Evolutionary conservation across 1,140 invertebrate species (phyloP).

Genomic region (Polypedilum pembai): DNA sequence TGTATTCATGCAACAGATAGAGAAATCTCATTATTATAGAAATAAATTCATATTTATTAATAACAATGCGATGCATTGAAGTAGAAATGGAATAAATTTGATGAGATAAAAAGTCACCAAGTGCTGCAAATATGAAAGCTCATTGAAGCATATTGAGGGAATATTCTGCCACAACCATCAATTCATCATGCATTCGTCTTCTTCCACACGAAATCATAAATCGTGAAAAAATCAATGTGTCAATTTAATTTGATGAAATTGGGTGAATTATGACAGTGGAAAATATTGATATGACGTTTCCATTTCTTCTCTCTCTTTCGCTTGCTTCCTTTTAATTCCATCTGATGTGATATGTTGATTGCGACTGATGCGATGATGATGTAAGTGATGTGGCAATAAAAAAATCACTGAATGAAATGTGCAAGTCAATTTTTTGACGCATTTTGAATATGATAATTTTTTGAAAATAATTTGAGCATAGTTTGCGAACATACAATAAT

Average conservation of each 20-base stretch:
- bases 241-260: conserved; percentile 19
- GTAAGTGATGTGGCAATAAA: too few relatives aligned
- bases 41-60: neutral
- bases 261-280: conserved; percentile 16
- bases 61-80: conserved; percentile 6
- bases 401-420: too few relatives aligned
- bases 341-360: neutral
- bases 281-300: conserved; percentile 13
- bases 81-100: conserved; percentile 2
- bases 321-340: neutral
- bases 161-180: neutral
- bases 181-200: neutral
- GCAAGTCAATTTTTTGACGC: too few relatives aligned
- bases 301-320: neutral
- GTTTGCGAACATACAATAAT: too few relatives aligned
- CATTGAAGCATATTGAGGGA: conserved; percentile 8
- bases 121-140: neutral
- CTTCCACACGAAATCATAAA: neutral
- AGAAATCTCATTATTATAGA: neutral
- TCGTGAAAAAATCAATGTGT: neutral
- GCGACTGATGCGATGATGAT: too few relatives aligned
- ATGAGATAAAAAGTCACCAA: conserved; percentile 12
- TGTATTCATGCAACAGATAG: neutral
- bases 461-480: too few relatives aligned
- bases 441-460: too few relatives aligned